Base-by-base conservation (phyloP, 2,797 vertebrate genomes). In the Typhlichthys subterraneus region DNA sequence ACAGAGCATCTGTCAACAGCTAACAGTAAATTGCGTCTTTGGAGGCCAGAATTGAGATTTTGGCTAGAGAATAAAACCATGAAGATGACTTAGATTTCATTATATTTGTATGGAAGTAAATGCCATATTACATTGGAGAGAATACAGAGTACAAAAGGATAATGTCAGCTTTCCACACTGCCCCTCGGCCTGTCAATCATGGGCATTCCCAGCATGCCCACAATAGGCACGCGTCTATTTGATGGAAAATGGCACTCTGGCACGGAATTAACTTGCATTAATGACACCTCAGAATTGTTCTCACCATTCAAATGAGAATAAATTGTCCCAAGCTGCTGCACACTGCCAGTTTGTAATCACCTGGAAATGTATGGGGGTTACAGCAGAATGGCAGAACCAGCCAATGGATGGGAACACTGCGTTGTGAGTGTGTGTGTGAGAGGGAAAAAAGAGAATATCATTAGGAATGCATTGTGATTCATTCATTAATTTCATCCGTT, bases 141-240 rank as follows among this genome's bases (percentile, higher is more conserved):
- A 11, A 45, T 59, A 59, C 59, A 66, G 47, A 72, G 11, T 15
- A 53, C 53, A 54, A 64, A 72, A 59, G 72, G 75, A 85, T 85
- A 67, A 82, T 85, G 82, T 76, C 49, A 70, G 69, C 71, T 45
- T 77, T 69, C 59, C 59, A 49, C 66, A 81, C 59, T 81, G 80
- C 76, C 52, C 81, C 86, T 87, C 79, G 57, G 59, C 56, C 70
- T 69, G 83, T 87, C 85, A 87, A 78, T 89, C 67, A 67, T 68
- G 38, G 53, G 59, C 49, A 23, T 61, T 57, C 49, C 54, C 72
- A 72, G 59, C 55, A 53, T 60, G 59, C 60, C 53, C 45, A 69
- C 77, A 80, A 52, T 50, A 63, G 75, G 69, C 66, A 61, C 65
- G 74, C 71, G 61, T 72, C 61, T 85, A 73, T 75, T 72, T 77